Percentiles rank a stretch among this genome's conserved stretches.
Evolutionary conservation across 2,113 vertebrate genomes (phyloP).

Genomic region (Coturnix japonica): DNA sequence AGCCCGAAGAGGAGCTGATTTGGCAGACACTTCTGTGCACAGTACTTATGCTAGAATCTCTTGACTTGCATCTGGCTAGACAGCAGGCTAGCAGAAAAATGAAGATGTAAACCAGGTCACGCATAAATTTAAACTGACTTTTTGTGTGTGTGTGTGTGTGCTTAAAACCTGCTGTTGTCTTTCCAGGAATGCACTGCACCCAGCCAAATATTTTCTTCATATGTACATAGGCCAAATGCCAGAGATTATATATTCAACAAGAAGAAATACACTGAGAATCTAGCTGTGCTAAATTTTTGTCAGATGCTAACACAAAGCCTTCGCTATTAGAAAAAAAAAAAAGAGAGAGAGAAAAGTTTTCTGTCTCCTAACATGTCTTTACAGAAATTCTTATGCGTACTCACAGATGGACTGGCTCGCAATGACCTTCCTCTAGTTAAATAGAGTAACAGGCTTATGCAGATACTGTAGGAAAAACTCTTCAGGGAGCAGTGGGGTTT

Average conservation of each 20-base stretch:
- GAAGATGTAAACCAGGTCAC: constrained; percentile 2
- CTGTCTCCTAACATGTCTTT: not conserved
- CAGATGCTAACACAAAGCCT: not conserved
- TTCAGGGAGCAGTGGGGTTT: not conserved
- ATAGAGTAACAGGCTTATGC: not conserved
- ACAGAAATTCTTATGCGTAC: not conserved
- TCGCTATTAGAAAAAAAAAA: not conserved
- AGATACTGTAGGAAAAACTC: not conserved
- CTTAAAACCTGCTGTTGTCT: constrained; percentile 23
- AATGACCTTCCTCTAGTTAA: not conserved
- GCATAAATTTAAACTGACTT: not conserved
- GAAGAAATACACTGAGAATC: not conserved
- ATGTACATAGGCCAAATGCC: not conserved
- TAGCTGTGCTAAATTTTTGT: not conserved
- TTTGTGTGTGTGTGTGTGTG: not conserved
- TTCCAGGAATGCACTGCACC: constrained; percentile 17
- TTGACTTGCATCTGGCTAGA: not conserved
- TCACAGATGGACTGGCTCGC: not conserved
- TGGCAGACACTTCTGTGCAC: not conserved
- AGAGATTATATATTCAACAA: not conserved
- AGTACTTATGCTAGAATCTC: not conserved
- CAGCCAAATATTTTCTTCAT: constrained; percentile 39
- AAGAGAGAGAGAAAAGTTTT: not conserved
- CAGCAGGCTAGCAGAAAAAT: not conserved
- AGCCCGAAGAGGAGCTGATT: not conserved